Conservation (phyloP, 2,797 vertebrate species). For the Myiothlypis coronata region DNA sequence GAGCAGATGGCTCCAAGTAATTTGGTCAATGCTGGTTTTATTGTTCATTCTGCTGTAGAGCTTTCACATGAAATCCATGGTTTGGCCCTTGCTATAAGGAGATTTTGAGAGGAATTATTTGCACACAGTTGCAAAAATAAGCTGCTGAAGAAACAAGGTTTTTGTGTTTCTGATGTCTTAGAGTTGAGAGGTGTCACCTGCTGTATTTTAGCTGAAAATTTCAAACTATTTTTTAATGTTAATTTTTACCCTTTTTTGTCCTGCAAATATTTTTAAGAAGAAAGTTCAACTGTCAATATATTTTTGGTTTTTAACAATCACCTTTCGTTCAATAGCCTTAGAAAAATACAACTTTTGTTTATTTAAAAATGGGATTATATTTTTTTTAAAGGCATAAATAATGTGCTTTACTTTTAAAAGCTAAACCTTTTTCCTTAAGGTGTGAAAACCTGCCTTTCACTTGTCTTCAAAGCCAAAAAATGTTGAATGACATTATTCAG, state of each 20-base stretch:
- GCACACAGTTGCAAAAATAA: not conserved
- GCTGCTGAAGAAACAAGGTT: not conserved
- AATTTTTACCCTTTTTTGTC: not conserved
- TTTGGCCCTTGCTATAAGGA: not conserved
- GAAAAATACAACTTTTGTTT: not conserved
- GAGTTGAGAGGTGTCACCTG: not conserved
- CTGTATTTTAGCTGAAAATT: not conserved
- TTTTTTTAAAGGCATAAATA: not conserved
- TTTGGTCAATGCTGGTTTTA: not conserved
- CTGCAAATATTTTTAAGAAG: not conserved
- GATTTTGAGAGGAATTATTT: not conserved
- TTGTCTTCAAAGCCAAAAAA: not conserved
- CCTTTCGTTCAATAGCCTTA: not conserved
- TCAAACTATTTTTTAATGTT: not conserved
- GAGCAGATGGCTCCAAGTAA: not conserved
- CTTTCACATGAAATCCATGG: not conserved
- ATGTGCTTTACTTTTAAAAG: not conserved
- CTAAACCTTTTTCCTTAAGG: accelerated
- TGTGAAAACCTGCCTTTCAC: not conserved
- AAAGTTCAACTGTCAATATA: not conserved
- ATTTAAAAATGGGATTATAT: accelerated
- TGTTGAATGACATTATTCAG: not conserved
- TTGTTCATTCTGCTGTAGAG: not conserved
- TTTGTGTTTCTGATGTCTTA: not conserved
- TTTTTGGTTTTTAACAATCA: not conserved